A percentile compares a stretch with the other conserved stretches of the same genome.
Evolutionary conservation across 2,113 vertebrate species (phyloP).

Genomic region (Gallinago paraguaiae): DNA sequence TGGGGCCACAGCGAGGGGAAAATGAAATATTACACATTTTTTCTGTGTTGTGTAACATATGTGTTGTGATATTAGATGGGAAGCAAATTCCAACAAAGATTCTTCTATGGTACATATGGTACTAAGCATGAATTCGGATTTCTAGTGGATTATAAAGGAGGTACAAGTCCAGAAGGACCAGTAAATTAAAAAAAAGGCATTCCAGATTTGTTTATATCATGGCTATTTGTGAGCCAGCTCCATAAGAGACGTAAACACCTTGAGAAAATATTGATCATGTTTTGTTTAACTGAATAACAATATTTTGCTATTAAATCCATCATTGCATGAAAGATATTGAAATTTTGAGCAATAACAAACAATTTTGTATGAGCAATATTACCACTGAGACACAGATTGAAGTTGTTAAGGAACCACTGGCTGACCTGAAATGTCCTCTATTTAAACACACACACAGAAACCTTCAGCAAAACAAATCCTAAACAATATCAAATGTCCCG

Average conservation of each 20-base stretch:
- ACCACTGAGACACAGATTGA: constrained; percentile 72
- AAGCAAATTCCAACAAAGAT: constrained; percentile 56
- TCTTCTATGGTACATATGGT: constrained; percentile 7
- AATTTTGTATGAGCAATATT: constrained; percentile 65
- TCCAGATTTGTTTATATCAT: constrained; percentile 60
- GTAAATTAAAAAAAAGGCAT: constrained; percentile 38
- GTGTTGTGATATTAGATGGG: constrained; percentile 39
- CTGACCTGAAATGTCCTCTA: constrained; percentile 63
- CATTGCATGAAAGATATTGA: constrained; percentile 71
- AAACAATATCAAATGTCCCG: constrained; percentile 5
- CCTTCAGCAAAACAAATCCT: neutral
- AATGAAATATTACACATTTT: constrained; percentile 35
- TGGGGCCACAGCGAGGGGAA: neutral
- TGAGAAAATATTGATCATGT: constrained; percentile 43
- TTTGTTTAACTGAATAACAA: constrained; percentile 60
- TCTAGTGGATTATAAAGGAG: constrained; percentile 59
- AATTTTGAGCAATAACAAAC: constrained; percentile 74
- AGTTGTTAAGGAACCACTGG: constrained; percentile 67
- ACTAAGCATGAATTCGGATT: constrained; percentile 19
- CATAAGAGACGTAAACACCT: constrained; percentile 67
- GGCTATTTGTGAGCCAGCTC: constrained; percentile 44
- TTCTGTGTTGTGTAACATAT: constrained; percentile 21
- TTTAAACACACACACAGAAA: constrained; percentile 22
- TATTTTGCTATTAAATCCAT: constrained; percentile 77
- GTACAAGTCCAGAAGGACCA: constrained; percentile 46